A percentile compares a stretch with the other conserved stretches of the same genome.
phyloP scores from a whole-genome alignment of 1,140 invertebrate species.

The Acromyrmex heyeri region DNA sequence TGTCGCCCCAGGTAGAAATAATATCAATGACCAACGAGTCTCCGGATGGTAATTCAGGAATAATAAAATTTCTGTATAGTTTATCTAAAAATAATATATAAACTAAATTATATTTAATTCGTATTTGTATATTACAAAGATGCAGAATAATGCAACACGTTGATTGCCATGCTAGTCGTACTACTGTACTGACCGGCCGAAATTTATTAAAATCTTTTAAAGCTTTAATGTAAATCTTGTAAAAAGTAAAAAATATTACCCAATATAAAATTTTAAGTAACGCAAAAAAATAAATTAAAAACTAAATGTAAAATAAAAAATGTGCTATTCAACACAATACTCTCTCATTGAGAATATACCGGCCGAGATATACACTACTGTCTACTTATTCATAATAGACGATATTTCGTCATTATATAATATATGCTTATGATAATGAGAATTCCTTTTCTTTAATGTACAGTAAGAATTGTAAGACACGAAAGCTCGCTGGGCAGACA shows the following conservation, averaged over 20 bases:
- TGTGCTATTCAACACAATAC: too few species aligned
- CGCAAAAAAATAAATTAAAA: too few species aligned
- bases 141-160: background rate
- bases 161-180: background rate
- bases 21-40: conserved; percentile 90
- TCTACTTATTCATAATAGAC: background rate
- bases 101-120: conserved; percentile 16
- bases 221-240: background rate
- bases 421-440: background rate
- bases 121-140: background rate
- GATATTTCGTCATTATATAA: background rate
- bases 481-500: background rate
- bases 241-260: background rate
- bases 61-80: conserved; percentile 83
- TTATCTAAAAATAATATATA: conserved; percentile 31
- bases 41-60: conserved; percentile 92
- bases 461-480: background rate
- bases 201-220: background rate
- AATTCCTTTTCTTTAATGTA: background rate
- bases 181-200: background rate
- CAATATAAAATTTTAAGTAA: too few species aligned
- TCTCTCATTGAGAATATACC: too few species aligned
- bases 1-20: conserved; percentile 93
- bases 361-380: background rate
- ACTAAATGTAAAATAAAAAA: too few species aligned